These are phyloP conservation scores for Notodonta ziczac DNA, from an alignment of 2,888 invertebrate species.

Conservation along the genomic window DNA sequence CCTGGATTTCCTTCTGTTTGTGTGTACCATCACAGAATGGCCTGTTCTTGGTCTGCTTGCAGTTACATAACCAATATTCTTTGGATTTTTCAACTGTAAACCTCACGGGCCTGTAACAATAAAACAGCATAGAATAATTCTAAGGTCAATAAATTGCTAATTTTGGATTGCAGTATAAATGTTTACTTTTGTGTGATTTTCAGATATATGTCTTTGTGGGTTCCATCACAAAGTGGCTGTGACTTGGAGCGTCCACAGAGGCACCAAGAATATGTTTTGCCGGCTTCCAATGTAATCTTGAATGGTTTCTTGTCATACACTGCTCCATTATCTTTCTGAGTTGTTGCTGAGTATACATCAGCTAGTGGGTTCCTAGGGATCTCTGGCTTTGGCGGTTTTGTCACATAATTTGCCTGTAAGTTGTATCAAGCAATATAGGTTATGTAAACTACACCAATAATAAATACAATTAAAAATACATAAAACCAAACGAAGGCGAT, in stretches of 20 bases:
- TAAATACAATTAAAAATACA: not conserved
- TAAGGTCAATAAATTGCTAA: not conserved
- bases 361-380: slow-evolving; percentile 88
- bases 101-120: slow-evolving; percentile 87
- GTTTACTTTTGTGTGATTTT: slow-evolving; percentile 88
- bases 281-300: slow-evolving; percentile 88
- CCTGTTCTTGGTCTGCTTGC: slow-evolving; percentile 96
- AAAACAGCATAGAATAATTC: slow-evolving; percentile 9
- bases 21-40: slow-evolving; percentile 99
- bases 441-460: not conserved
- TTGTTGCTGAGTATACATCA: slow-evolving; percentile 83
- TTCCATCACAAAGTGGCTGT: slow-evolving; percentile 98
- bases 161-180: too few relatives aligned
- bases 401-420: slow-evolving; percentile 62
- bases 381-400: slow-evolving; percentile 75
- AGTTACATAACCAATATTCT: slow-evolving; percentile 98
- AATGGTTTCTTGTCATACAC: slow-evolving; percentile 96
- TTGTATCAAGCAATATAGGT: not conserved
- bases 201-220: slow-evolving; percentile 90
- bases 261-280: slow-evolving; percentile 96
- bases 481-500: too few relatives aligned
- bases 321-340: slow-evolving; percentile 89
- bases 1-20: slow-evolving; percentile 88
- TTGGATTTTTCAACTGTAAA: slow-evolving; percentile 94
- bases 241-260: slow-evolving; percentile 95